phyloP scores from a whole-genome alignment of 2,888 invertebrate genomes.

The Sphaerolaimus hirsutus region DNA sequence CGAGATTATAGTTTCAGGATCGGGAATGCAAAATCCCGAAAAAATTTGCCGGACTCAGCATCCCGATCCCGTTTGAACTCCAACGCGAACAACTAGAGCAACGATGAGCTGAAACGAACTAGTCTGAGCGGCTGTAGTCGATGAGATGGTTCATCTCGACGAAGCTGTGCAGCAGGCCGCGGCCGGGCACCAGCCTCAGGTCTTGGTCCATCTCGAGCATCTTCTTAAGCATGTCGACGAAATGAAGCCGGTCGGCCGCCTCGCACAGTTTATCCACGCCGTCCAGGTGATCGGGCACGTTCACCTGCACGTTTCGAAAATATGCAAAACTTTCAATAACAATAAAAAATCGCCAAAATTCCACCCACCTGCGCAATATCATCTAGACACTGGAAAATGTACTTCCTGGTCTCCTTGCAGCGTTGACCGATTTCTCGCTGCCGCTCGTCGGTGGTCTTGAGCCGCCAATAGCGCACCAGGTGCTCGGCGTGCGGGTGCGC shows the following conservation, averaged over 20 bases:
- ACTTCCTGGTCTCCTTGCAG: slow-evolving; percentile 95
- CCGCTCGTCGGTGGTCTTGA: slow-evolving; percentile 92
- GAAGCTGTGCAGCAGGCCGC: slow-evolving; percentile 19
- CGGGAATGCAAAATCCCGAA: too few species aligned
- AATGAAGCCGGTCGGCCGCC: slow-evolving; percentile 84
- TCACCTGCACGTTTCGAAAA: slow-evolving; percentile 38
- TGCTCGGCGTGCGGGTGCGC: too few species aligned
- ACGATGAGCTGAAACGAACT: slow-evolving; percentile 9
- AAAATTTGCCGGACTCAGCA: neutral
- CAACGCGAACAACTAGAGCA: neutral
- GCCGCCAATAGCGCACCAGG: slow-evolving; percentile 13
- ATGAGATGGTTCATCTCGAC: slow-evolving; percentile 17
- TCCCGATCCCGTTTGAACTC: too few species aligned
- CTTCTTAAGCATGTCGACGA: slow-evolving; percentile 81
- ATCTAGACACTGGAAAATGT: slow-evolving; percentile 95
- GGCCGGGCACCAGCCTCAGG: slow-evolving; percentile 6
- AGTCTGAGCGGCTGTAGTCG: slow-evolving; percentile 11
- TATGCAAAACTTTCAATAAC: neutral
- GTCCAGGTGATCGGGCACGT: slow-evolving; percentile 85
- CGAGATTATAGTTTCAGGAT: too few species aligned
- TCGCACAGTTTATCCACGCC: slow-evolving; percentile 84
- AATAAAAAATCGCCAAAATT: too few species aligned
- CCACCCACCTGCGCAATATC: slow-evolving; percentile 44
- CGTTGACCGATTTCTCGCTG: slow-evolving; percentile 89
- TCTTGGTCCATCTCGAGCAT: slow-evolving; percentile 82